Conservation (phyloP, 2,888 invertebrate species). For the Galerucella nymphaeae region DNA sequence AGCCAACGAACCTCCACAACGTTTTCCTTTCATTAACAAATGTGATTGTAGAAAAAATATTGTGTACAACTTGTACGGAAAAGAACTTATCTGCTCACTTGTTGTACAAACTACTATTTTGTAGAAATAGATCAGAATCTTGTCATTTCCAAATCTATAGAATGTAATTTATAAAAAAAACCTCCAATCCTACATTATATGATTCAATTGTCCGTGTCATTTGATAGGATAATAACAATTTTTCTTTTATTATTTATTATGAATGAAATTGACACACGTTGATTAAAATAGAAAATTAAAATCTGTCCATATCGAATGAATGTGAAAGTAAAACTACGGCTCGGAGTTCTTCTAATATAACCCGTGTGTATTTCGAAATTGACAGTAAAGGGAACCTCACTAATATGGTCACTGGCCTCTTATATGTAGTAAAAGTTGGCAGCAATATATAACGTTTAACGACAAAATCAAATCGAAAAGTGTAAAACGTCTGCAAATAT, state of each 20-base stretch:
- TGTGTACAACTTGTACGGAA: too few species aligned
- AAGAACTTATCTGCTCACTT: too few species aligned
- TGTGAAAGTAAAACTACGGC: slow-evolving; percentile 39
- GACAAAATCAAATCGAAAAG: neutral
- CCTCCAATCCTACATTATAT: too few species aligned
- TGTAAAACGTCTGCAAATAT: too few species aligned
- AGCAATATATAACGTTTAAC: neutral
- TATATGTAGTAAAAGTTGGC: neutral
- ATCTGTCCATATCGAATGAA: slow-evolving; percentile 29
- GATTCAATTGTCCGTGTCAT: neutral
- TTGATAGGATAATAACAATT: neutral
- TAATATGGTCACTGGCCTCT: slow-evolving; percentile 8
- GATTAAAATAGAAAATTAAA: slow-evolving; percentile 32
- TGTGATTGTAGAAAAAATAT: too few species aligned
- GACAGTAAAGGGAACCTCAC: slow-evolving; percentile 33
- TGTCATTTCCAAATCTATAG: too few species aligned
- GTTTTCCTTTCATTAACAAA: too few species aligned
- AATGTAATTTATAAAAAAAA: too few species aligned
- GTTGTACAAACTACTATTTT: too few species aligned
- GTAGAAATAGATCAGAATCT: too few species aligned
- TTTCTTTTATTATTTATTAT: neutral
- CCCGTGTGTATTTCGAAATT: slow-evolving; percentile 34
- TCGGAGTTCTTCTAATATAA: slow-evolving; percentile 34
- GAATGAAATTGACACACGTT: neutral
- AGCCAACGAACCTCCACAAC: too few species aligned